Base-by-base conservation (phyloP, 2,888 invertebrate genomes). In the Arge pagana region DNA sequence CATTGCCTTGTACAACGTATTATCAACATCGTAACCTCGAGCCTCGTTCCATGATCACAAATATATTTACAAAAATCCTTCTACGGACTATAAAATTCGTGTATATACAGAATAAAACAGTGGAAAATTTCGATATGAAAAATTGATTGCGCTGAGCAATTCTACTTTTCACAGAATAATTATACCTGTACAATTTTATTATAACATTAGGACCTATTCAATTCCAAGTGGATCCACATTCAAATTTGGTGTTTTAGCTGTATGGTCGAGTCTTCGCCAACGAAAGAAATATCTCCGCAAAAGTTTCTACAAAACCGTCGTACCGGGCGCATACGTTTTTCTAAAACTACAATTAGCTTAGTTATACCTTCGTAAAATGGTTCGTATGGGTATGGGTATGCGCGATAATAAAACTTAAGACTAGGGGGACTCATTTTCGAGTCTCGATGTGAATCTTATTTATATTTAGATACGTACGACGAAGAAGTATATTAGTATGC, bases 181-280 rank as follows among this genome's bases (percentile, higher is more conserved):
- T n/a, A n/a, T n/a, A n/a, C n/a, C n/a, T n/a, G n/a, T n/a, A n/a
- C n/a, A n/a, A n/a, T n/a, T n/a, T n/a, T n/a, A n/a, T n/a, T n/a
- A n/a, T n/a, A n/a, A n/a, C n/a, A n/a, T n/a, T n/a, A n/a, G n/a
- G n/a, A n/a, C n/a, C n/a, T n/a, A n/a, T n/a, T n/a, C n/a, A n/a
- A n/a, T n/a, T n/a, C n/a, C n/a, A n/a, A n/a, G n/a, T n/a, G n/a
- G n/a, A n/a, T n/a, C n/a, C n/a, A n/a, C n/a, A n/a, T 11, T 24
- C 18, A 43, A 52, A 40, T 62, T 62, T 63, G 60, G 61, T 59
- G 33, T 45, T 18, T 49, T 50, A 54, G 52, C 62, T 61, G 61
- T 60, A 62, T 50, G 58, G 18, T 35, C 60, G 56, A 63, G 54
- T 57, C 54, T 43, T 48, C 36, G 7, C 11, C 24, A 18, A 6